phyloP scores from a whole-genome alignment of 1,140 invertebrate species.

The Sycophila sp. region DNA sequence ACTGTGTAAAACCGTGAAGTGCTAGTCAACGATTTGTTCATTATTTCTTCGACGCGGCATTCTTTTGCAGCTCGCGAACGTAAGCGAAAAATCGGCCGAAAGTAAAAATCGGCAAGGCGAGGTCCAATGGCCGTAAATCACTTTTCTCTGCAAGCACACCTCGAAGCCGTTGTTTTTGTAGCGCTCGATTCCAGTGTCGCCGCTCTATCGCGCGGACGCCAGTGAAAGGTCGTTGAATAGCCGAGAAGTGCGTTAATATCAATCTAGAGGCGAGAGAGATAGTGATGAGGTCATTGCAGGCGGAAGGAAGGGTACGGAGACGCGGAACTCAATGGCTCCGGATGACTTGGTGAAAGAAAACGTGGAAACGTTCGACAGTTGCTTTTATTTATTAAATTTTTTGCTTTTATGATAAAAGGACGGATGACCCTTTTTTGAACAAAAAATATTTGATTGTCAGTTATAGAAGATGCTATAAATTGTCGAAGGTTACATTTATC shows the following conservation, averaged over 20 bases:
- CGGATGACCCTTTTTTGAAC: too few species aligned
- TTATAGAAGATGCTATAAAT: too few species aligned
- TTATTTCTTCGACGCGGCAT: neutral
- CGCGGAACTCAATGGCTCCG: slow-evolving; percentile 12
- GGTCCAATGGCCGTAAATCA: neutral
- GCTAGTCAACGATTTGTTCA: neutral
- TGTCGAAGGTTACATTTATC: too few species aligned
- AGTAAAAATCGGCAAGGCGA: too few species aligned
- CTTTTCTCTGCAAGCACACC: neutral
- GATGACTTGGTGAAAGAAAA: neutral
- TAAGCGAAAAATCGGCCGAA: neutral
- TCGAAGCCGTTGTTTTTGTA: slow-evolving; percentile 3
- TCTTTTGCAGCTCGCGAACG: too few species aligned
- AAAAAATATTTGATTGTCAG: too few species aligned
- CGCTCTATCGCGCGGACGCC: neutral
- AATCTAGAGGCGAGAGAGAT: neutral
- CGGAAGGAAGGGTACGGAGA: slow-evolving; percentile 1
- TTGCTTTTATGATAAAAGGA: too few species aligned
- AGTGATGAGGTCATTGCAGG: neutral
- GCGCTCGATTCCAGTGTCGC: neutral
- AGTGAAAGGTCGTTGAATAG: slow-evolving; percentile 30
- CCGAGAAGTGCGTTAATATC: slow-evolving; percentile 3
- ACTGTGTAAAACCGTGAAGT: neutral
- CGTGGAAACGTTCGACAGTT: too few species aligned
- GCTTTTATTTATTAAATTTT: too few species aligned